phyloP scores from a whole-genome alignment of 2,113 vertebrate species.

The Aythya baeri region DNA sequence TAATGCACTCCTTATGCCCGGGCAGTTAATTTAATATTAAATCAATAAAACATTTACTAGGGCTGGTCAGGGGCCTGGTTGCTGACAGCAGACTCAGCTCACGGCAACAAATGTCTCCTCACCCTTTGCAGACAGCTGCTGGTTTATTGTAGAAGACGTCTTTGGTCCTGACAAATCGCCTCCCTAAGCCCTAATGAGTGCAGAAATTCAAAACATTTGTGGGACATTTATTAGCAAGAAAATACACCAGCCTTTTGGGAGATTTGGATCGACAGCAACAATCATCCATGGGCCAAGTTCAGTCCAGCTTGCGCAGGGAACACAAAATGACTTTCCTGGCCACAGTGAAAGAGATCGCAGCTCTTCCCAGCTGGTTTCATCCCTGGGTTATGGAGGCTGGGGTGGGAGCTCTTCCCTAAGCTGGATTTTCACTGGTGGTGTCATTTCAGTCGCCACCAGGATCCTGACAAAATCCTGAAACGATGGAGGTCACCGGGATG shows the following conservation, averaged over 20 bases:
- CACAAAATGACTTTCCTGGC: neutral
- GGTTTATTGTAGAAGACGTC: constrained; percentile 73
- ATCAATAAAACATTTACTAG: constrained; percentile 79
- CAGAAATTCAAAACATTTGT: constrained; percentile 77
- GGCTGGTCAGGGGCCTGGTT: constrained; percentile 60
- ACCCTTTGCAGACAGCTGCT: constrained; percentile 72
- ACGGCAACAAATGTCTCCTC: constrained; percentile 67
- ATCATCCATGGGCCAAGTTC: neutral
- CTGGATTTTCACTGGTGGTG: neutral
- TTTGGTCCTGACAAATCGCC: constrained; percentile 74
- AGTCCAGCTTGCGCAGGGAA: neutral
- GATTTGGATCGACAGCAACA: constrained; percentile 42
- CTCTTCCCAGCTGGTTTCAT: constrained; percentile 13
- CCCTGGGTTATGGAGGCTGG: neutral
- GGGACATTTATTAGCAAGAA: constrained; percentile 72
- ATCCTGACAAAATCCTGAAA: neutral
- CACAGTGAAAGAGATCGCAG: neutral
- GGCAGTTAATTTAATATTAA: constrained; percentile 80
- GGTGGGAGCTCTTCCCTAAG: neutral
- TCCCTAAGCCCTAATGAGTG: constrained; percentile 71
- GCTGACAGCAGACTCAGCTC: constrained; percentile 78
- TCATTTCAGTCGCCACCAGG: neutral
- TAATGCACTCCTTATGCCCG: constrained; percentile 73
- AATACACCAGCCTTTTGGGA: constrained; percentile 51
- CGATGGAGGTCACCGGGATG: neutral